Conservation (phyloP, 2,797 vertebrate species). For the Bryconaethiops microstoma region DNA sequence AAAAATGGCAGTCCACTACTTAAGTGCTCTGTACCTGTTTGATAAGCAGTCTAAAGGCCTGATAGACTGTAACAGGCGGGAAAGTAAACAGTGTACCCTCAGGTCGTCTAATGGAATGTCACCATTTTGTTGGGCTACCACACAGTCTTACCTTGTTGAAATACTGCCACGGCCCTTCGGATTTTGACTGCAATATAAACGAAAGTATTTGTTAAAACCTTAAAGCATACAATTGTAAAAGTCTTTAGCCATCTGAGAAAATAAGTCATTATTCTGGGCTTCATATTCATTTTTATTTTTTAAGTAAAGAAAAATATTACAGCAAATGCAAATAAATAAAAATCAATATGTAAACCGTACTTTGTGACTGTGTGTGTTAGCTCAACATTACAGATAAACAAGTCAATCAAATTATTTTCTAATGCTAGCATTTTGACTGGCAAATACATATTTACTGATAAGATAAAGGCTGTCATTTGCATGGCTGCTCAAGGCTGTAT, state of each 20-base stretch:
- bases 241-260: too few relatives aligned
- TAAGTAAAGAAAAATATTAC: too few relatives aligned
- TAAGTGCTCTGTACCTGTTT: background rate
- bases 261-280: too few relatives aligned
- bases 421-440: background rate
- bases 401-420: too few relatives aligned
- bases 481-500: background rate
- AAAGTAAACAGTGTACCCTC: background rate
- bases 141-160: conserved; percentile 72
- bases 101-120: too few relatives aligned
- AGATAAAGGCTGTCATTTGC: background rate
- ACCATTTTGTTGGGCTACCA: too few relatives aligned
- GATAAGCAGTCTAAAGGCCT: background rate
- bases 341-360: too few relatives aligned
- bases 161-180: conserved; percentile 74
- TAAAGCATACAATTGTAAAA: too few relatives aligned
- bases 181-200: conserved; percentile 71
- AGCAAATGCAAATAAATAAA: too few relatives aligned
- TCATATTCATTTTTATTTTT: too few relatives aligned
- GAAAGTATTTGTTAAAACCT: background rate
- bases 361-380: background rate
- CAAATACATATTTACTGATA: background rate
- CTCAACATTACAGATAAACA: too few relatives aligned
- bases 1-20: background rate
- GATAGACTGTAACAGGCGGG: background rate